Evolutionary conservation across 2,888 invertebrate species (phyloP).

Genomic region (Epirrita christyi): DNA sequence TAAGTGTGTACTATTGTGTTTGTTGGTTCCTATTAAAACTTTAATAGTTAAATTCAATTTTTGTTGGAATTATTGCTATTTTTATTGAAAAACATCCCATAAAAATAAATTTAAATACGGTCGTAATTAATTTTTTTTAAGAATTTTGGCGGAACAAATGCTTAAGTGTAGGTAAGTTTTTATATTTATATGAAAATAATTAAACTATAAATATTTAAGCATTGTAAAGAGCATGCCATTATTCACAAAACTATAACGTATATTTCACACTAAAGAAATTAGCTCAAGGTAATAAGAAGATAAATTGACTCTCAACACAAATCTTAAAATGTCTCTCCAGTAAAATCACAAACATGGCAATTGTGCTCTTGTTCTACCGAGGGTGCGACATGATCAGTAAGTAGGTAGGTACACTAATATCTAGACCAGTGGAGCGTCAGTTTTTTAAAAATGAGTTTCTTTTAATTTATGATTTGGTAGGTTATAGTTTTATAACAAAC

Average conservation of each 20-base stretch:
- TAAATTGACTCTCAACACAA: constrained; percentile 17
- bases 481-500: too few relatives aligned
- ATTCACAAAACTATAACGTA: constrained; percentile 24
- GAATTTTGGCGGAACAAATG: constrained; percentile 17
- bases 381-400: too few relatives aligned
- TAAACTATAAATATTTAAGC: constrained; percentile 17
- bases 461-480: too few relatives aligned
- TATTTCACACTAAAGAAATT: constrained; percentile 21
- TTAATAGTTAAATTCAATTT: constrained; percentile 9
- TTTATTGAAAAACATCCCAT: constrained; percentile 17
- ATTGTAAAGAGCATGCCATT: constrained; percentile 15
- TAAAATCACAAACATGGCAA: constrained; percentile 3
- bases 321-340: constrained; percentile 19
- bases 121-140: constrained; percentile 15
- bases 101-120: constrained; percentile 14
- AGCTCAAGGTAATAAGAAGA: constrained; percentile 20
- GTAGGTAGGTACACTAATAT: too few relatives aligned
- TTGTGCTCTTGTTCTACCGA: background rate
- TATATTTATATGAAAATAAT: constrained; percentile 20
- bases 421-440: too few relatives aligned
- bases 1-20: constrained; percentile 12
- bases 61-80: constrained; percentile 4
- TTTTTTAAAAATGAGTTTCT: too few relatives aligned
- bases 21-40: constrained; percentile 16
- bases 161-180: constrained; percentile 18